Evolutionary conservation across 2,113 vertebrate genomes (phyloP), one percentile per base, ranked within the genome.

Genomic region (Oplegnathus fasciatus): DNA sequence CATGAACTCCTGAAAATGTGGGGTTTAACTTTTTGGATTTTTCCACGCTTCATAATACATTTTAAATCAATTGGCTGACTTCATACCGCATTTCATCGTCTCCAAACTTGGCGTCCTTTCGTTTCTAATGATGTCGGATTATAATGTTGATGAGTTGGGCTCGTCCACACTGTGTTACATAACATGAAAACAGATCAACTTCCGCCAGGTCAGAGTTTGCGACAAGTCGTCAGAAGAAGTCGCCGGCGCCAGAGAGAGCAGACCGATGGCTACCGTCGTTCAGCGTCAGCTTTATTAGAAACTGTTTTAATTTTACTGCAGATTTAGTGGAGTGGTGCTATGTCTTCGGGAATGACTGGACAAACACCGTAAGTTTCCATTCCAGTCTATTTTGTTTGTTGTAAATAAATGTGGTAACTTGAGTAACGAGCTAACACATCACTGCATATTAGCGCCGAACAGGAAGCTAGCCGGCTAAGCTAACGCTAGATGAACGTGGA

Each of bases 351-450:
- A 75, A 93, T 95, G 93, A 93, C 94, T n/a, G 93, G 94, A 17
- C 94, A 95, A 81, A 95, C 95, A 26, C 94, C 94, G 96, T 96
- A 73, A 94, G 96, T 95, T 28, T 60, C n/a, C n/a, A n/a, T n/a
- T n/a, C n/a, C 2, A 10, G 9, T 62, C 75, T 26, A 3, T 9
- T 44, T 26, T 30, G 13, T 62, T 55, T 48, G 18, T 14, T 32
- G n/a, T 11, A 5, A 7, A 57, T 40, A 44, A 0, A 22, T 28
- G 0, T 1, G 48, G 3, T 64, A 40, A 57, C 9, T 13, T 4
- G 8, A 9, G 22, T 44, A 34, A 57, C 0, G 30, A 20, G 18
- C 22, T 52, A 52, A 46, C 17, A 15, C 8, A 4, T 3, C 66
- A 5, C 30, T 15, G 11, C 13, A 46, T 20, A 61, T 42, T 54